These are phyloP conservation scores for Ambastaia sidthimunki DNA, from an alignment of 2,797 vertebrate genomes.

Conservation along the genomic window DNA sequence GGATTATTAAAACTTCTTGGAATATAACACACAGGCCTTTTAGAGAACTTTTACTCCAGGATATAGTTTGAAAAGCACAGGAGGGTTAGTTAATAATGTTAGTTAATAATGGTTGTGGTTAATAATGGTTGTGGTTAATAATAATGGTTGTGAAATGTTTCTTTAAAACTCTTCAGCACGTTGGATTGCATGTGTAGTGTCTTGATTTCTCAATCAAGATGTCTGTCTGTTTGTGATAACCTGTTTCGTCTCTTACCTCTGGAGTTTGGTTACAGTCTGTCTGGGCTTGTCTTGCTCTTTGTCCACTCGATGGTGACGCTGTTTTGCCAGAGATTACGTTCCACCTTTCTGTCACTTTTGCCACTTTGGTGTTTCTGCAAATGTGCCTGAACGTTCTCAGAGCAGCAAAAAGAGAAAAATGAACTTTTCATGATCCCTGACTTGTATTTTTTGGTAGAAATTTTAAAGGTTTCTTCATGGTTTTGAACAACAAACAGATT, in stretches of 20 bases:
- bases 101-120: too few relatives aligned
- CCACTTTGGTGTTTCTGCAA: background rate
- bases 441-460: background rate
- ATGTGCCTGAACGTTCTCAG: constrained; percentile 21
- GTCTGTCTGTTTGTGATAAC: constrained; percentile 19
- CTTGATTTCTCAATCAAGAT: constrained; percentile 20
- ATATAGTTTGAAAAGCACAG: too few relatives aligned
- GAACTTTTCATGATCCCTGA: background rate
- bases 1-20: too few relatives aligned
- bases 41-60: too few relatives aligned
- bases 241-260: constrained; percentile 15
- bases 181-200: background rate
- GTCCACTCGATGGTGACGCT: constrained; percentile 36
- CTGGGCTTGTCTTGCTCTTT: constrained; percentile 57
- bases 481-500: background rate
- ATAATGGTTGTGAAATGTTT: background rate
- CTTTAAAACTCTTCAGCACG: background rate
- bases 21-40: too few relatives aligned
- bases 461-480: background rate
- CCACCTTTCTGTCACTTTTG: constrained; percentile 28
- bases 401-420: background rate
- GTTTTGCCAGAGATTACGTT: constrained; percentile 45
- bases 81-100: too few relatives aligned
- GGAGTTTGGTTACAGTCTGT: constrained; percentile 10
- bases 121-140: too few relatives aligned